Conservation (phyloP, 92 coral and sea anemone genomes). For the Umimayanthus chanpuru region DNA sequence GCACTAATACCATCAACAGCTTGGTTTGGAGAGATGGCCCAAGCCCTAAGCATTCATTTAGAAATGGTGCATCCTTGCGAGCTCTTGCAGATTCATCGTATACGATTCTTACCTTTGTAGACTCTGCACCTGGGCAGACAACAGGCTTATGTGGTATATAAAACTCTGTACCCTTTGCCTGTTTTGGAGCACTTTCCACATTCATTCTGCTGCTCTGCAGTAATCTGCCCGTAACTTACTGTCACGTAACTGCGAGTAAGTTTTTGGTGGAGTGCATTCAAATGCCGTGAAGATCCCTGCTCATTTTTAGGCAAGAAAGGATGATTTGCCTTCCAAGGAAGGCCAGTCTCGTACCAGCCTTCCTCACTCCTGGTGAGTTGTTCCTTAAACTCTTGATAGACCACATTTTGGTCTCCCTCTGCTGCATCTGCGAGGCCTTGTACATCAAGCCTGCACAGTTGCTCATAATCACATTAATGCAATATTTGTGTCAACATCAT, state of each 20-base stretch:
- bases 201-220: not conserved
- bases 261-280: not conserved
- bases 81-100: slow-evolving; percentile 31
- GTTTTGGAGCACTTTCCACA: slow-evolving; percentile 3
- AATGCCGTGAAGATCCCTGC: not conserved
- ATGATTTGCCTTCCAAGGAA: slow-evolving; percentile 9
- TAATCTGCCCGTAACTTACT: not conserved
- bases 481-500: slow-evolving; percentile 21
- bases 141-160: slow-evolving; percentile 39
- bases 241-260: not conserved
- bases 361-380: not conserved
- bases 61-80: slow-evolving; percentile 4
- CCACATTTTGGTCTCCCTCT: slow-evolving; percentile 16
- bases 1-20: slow-evolving; percentile 30
- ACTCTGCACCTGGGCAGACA: slow-evolving; percentile 22
- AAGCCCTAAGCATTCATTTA: slow-evolving; percentile 11
- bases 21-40: slow-evolving; percentile 35
- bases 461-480: slow-evolving; percentile 33
- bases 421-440: not conserved
- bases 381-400: not conserved
- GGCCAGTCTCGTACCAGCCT: slow-evolving; percentile 22
- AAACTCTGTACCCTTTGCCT: slow-evolving; percentile 9
- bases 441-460: slow-evolving; percentile 6
- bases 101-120: slow-evolving; percentile 1
- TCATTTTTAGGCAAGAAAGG: not conserved